These are phyloP conservation scores for Triplophysa dalaica DNA, from an alignment of 2,113 vertebrate species.

Conservation along the genomic window DNA sequence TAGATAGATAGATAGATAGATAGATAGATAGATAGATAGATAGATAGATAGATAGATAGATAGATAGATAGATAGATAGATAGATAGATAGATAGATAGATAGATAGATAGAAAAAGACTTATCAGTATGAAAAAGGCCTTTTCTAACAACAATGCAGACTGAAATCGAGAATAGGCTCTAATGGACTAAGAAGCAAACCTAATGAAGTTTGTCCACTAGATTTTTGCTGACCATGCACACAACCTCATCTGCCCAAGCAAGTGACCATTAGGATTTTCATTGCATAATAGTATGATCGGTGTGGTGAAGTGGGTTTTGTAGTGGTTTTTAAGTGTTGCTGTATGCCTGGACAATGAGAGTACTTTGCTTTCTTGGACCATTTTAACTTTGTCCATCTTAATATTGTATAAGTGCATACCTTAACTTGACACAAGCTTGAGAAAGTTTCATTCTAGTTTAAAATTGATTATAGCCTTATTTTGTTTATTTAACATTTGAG, in stretches of 20 bases:
- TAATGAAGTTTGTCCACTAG: slow-evolving; percentile 53
- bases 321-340: slow-evolving; percentile 57
- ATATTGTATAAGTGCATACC: slow-evolving; percentile 39
- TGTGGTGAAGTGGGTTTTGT: slow-evolving; percentile 40
- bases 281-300: slow-evolving; percentile 37
- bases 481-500: not conserved
- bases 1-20: not conserved
- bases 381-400: slow-evolving; percentile 42
- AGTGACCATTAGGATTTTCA: slow-evolving; percentile 46
- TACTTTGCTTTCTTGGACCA: slow-evolving; percentile 43
- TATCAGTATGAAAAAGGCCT: slow-evolving; percentile 4
- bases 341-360: slow-evolving; percentile 38
- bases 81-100: not conserved
- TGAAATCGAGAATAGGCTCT: slow-evolving; percentile 29
- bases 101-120: not conserved
- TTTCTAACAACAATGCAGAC: slow-evolving; percentile 7
- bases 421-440: slow-evolving; percentile 7
- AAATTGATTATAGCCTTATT: not conserved
- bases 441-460: not conserved
- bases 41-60: not conserved
- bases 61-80: not conserved
- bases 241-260: slow-evolving; percentile 42
- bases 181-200: slow-evolving; percentile 51
- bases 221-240: slow-evolving; percentile 53
- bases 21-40: not conserved